A percentile compares a stretch with the other conserved stretches of the same genome.
Conservation (phyloP, 1,140 invertebrate species). For the Lutraria rhynchaena region DNA sequence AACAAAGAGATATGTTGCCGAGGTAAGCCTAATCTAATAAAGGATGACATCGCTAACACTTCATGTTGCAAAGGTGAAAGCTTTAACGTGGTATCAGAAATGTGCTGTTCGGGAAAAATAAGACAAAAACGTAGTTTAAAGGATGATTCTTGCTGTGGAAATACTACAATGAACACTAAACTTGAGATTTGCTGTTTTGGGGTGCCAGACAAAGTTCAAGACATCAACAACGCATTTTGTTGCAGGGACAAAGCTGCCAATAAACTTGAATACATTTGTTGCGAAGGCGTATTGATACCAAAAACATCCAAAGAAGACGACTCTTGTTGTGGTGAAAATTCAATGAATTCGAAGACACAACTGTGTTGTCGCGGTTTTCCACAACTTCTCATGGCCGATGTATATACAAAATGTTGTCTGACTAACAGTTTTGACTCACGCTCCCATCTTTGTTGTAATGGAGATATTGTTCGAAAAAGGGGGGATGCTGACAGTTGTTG, state of each 20-base stretch:
- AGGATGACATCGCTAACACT: not conserved
- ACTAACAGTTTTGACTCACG: conserved; percentile 14
- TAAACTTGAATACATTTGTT: conserved; percentile 9
- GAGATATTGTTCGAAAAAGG: not conserved
- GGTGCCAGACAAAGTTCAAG: not conserved
- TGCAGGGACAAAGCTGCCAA: conserved; percentile 13
- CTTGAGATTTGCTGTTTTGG: conserved; percentile 31
- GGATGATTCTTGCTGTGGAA: conserved; percentile 33
- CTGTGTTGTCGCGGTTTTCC: conserved; percentile 31
- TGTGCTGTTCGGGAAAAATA: conserved; percentile 18
- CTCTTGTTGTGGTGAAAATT: conserved; percentile 1
- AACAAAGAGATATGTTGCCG: conserved; percentile 28
- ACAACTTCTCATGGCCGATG: conserved; percentile 4
- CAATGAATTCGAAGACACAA: not conserved
- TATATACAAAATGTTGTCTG: conserved; percentile 37
- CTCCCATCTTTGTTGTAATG: conserved; percentile 20
- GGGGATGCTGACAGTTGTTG: conserved; percentile 20
- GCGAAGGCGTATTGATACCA: conserved; percentile 10
- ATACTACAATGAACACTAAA: conserved; percentile 24
- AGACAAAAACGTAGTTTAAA: conserved; percentile 1
- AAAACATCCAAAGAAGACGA: conserved; percentile 15
- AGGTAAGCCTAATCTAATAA: not conserved
- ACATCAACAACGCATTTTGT: not conserved
- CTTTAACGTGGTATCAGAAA: not conserved
- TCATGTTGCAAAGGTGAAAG: conserved; percentile 23